Evolutionary conservation across 1,140 invertebrate species (phyloP), one percentile per base, ranked within the genome.

Genomic region (Drosophila ogumai): DNA sequence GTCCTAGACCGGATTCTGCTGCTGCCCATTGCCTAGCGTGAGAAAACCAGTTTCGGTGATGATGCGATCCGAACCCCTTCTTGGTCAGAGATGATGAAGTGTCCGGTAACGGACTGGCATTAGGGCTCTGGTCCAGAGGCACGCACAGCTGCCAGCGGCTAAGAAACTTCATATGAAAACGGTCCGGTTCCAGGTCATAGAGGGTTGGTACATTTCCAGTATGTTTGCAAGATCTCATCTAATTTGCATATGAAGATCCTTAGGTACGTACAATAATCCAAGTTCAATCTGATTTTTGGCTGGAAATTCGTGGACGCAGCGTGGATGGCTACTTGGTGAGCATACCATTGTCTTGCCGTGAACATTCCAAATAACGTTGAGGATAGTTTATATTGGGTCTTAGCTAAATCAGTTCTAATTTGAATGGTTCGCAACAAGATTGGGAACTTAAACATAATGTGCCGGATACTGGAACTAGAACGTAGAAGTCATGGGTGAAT

Each of bases 41-140:
- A 85, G 86, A 90, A 88, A 90, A 90, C 84, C 85, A 81, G 85
- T 90, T 90, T 41, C 67, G 44, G 82, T 54, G 60, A 41, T 64
- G 47, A 38, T 72, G 65, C 61, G 38, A 41, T 36, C 34, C 58
- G 40, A 55, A 59, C 75, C 49, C 36, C 52, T 55, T 55, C 52
- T 36, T 82, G 68, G 68, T 55, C 67, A 58, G 54, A 56, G 54
- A 40, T 47, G 54, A 50, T 71, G 17, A 61, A 82, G 66, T 87
- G 82, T 84, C 82, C 84, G 58, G 65, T 90, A 55, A 50, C 75
- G 41, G 28, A 36, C 31, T 34, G 25, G 28, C 28, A 19, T 15
- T 58, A 12, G 22, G 34, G 25, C 52, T 8, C 34, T n/a, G 32
- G 32, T 36, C n/a, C 8, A 41, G n/a, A 17, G 32, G 34, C 32